A percentile compares a stretch with the other conserved stretches of the same genome.
phyloP scores from a whole-genome alignment of 2,797 vertebrate genomes.

The Peromyscus aztecus region DNA sequence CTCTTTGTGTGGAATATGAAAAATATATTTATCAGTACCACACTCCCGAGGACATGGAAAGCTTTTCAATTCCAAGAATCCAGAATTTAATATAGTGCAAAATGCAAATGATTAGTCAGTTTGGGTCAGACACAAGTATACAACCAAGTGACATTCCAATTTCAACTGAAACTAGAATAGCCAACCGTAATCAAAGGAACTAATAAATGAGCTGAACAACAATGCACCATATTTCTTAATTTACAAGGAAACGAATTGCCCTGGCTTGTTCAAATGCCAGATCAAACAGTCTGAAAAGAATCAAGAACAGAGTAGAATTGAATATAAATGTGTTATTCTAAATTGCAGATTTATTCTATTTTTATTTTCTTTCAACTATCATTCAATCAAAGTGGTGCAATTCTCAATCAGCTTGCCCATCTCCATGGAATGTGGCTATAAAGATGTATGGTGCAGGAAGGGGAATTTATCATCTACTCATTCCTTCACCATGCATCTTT shows the following conservation, averaged over 20 bases:
- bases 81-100: constrained; percentile 65
- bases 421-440: neutral
- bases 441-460: neutral
- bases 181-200: constrained; percentile 52
- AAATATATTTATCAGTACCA: constrained; percentile 45
- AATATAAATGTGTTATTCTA: constrained; percentile 34
- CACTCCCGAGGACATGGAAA: neutral
- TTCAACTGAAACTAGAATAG: constrained; percentile 33
- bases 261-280: constrained; percentile 52
- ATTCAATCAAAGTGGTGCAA: neutral
- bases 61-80: constrained; percentile 60
- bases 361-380: constrained; percentile 44
- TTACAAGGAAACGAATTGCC: constrained; percentile 47
- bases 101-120: constrained; percentile 71
- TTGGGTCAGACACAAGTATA: constrained; percentile 69
- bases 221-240: constrained; percentile 51
- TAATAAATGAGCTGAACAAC: constrained; percentile 57
- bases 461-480: neutral
- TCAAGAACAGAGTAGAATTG: neutral
- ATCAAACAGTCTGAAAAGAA: constrained; percentile 28
- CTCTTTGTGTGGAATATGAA: neutral
- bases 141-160: constrained; percentile 69
- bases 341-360: neutral
- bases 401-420: neutral
- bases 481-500: neutral